phyloP scores from a whole-genome alignment of 2,888 invertebrate species.

The Iphiclides podalirius region DNA sequence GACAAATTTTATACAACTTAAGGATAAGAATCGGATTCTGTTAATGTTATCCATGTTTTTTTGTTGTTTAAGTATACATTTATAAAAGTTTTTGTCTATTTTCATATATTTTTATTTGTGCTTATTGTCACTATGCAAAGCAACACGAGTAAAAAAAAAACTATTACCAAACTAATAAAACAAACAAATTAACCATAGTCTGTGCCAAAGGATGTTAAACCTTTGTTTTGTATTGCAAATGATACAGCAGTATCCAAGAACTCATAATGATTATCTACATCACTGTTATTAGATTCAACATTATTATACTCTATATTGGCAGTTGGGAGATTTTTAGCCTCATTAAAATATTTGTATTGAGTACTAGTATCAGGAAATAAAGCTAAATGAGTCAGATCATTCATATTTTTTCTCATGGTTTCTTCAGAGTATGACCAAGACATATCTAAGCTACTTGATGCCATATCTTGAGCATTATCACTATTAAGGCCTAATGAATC shows the following conservation, averaged over 20 bases:
- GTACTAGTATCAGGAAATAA: conserved; percentile 45
- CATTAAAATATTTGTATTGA: conserved; percentile 45
- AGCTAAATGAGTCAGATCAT: conserved; percentile 36
- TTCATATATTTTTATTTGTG: conserved; percentile 18
- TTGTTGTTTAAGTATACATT: too few relatives aligned
- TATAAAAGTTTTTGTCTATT: too few relatives aligned
- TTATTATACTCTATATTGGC: conserved; percentile 40
- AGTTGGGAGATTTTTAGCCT: conserved; percentile 38
- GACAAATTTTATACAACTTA: too few relatives aligned
- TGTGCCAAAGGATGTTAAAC: conserved; percentile 77
- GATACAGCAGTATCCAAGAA: conserved; percentile 87
- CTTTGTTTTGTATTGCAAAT: conserved; percentile 87
- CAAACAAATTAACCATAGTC: conserved; percentile 64
- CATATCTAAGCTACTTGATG: conserved; percentile 42
- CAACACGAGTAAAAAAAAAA: conserved; percentile 4
- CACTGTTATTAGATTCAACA: conserved; percentile 38
- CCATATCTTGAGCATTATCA: conserved; percentile 34
- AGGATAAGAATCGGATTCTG: too few relatives aligned
- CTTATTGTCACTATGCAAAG: conserved; percentile 21
- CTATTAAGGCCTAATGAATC: conserved; percentile 27
- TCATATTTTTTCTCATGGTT: conserved; percentile 35
- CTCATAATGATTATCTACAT: conserved; percentile 63
- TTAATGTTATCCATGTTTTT: too few relatives aligned
- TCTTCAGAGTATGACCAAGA: conserved; percentile 43
- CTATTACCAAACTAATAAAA: background rate